Percentiles rank a stretch among this genome's conserved stretches.
These are phyloP conservation scores for Coptodon bakossiorum DNA, from an alignment of 2,113 vertebrate genomes.

Conservation along the genomic window DNA sequence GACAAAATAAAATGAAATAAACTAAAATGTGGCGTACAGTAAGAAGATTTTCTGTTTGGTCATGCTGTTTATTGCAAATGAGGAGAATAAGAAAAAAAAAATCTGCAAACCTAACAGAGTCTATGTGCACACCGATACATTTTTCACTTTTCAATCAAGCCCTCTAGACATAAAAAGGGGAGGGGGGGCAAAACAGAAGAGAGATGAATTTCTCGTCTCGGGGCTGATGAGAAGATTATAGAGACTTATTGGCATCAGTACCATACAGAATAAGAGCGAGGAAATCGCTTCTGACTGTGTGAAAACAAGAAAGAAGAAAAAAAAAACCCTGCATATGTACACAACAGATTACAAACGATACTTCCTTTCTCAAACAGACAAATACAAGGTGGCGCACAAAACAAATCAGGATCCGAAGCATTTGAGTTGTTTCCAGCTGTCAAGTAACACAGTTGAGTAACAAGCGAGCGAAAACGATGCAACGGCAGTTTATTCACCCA, in stretches of 20 bases:
- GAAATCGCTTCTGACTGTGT: background rate
- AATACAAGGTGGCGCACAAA: background rate
- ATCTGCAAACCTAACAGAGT: constrained; percentile 1
- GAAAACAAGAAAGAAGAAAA: background rate
- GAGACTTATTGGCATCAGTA: constrained; percentile 28
- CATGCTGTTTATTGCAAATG: constrained; percentile 41
- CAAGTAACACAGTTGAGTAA: background rate
- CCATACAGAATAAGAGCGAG: background rate
- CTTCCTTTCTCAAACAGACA: background rate
- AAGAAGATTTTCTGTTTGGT: background rate
- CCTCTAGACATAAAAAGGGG: background rate
- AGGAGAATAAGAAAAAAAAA: background rate
- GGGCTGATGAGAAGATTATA: background rate
- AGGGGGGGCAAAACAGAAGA: background rate
- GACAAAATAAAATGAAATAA: background rate
- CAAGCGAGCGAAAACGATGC: background rate
- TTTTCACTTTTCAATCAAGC: constrained; percentile 48
- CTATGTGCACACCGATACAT: background rate
- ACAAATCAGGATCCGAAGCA: background rate
- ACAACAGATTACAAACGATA: constrained; percentile 20
- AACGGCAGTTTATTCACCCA: background rate
- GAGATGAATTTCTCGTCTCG: constrained; percentile 13
- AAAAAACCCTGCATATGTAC: constrained; percentile 5
- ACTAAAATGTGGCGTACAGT: background rate
- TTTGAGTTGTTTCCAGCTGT: background rate